Base-by-base conservation (phyloP, 53 echinoderm and acorn worm genomes). In the Apostichopus leukothele region DNA sequence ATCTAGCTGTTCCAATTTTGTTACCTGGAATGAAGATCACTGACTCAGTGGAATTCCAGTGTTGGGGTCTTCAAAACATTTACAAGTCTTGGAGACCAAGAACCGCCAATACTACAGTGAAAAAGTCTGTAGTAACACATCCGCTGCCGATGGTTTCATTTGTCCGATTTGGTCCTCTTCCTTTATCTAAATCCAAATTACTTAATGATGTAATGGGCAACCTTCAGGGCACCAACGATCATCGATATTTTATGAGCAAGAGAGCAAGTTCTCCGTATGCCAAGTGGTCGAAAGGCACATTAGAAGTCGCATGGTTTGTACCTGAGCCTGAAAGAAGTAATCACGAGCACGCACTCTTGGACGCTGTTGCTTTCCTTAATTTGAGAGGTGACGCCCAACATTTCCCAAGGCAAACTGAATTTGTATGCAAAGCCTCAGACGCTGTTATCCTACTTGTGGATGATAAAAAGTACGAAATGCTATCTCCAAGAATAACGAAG, bases 361-460 rank as follows among this genome's bases (percentile, higher is more conserved):
- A 86, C 7, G 86, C 86, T 52, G 73, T 86, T 50, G 50, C 86
- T 13, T 86, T 86, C 53, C 71, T 86, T 51, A 86, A 86, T 22
- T 52, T 86, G 16, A 66, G 86, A 20, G 86, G 86, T 3, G 53
- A 86, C 51, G 86, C 86, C 5, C n/a, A 51, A 16, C 20, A 74
- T 18, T 67, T 14, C 50, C 68, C 68, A 26, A 19, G 50, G 22
- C 71, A 71, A 51, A 50, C 6, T 1, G 51, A 86, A 71, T 86
- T 86, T 27, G 86, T 52, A 14, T 73, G 73, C 19, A 73, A 67
- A 53, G 73, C 83, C 9, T 3, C 90, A 12, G 23, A 73, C 9
- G 22, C 68, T 9, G 73, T 83, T 83, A 74, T 89, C 12, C 74
- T 73, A 6, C 27, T 89, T 22, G 51, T 83, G n/a, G 75, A 14